A percentile compares a stretch with the other conserved stretches of the same genome.
phyloP scores from a whole-genome alignment of 2,113 vertebrate species.

The Trogon melanurus region DNA sequence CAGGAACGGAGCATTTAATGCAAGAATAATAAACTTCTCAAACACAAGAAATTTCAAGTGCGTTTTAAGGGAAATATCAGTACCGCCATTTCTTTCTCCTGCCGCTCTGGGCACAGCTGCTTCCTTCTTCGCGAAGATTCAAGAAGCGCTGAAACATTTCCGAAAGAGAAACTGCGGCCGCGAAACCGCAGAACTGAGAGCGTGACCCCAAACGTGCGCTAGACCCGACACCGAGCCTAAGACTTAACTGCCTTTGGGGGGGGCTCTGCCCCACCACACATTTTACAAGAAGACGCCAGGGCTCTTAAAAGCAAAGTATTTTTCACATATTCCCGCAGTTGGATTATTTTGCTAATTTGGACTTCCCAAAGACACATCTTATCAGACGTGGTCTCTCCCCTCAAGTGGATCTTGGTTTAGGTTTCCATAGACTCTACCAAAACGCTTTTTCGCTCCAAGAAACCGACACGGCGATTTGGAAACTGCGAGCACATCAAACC shows the following conservation, averaged over 20 bases:
- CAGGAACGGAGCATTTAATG: not conserved
- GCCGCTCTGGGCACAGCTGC: not conserved
- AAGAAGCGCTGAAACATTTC: not conserved
- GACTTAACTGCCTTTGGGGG: not conserved
- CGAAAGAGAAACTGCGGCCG: not conserved
- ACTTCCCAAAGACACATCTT: not conserved
- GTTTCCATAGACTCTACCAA: not conserved
- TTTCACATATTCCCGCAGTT: rapidly evolving
- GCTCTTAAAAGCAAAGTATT: not conserved
- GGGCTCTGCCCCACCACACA: not conserved
- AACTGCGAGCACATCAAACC: not conserved
- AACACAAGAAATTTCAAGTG: not conserved
- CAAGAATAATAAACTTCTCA: not conserved
- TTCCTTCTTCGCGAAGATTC: not conserved
- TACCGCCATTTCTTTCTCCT: not conserved
- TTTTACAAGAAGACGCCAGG: not conserved
- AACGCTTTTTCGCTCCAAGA: not conserved
- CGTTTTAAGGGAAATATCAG: not conserved
- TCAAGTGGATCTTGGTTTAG: not conserved
- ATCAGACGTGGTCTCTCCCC: not conserved
- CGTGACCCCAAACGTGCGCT: rapidly evolving
- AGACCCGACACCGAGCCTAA: not conserved
- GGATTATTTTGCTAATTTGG: not conserved
- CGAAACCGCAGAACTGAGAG: not conserved
- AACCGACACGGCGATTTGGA: not conserved